Base-by-base conservation (phyloP, 2,888 invertebrate species). In the Euclidia mi region DNA sequence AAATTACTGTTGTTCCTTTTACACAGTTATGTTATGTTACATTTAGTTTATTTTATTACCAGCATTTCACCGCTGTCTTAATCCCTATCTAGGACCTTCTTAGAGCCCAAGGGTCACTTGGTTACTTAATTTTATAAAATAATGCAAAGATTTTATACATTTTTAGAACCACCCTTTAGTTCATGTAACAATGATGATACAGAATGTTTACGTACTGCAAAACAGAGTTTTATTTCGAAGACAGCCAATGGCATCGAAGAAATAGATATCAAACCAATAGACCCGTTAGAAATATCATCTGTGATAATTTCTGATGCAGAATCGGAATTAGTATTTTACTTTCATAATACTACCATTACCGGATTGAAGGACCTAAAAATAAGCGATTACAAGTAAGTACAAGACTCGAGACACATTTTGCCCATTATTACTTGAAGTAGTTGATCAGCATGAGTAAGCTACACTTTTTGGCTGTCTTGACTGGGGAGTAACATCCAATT, bases 341-440 rank as follows among this genome's bases (percentile, higher is more conserved):
- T 50, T 17, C 28, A 45, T n/a, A 50, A 56, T 43, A 6, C 14
- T 2, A 40, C 9, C 18, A 14, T 45, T 3, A 49, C 44, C 3
- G 56, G 56, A 29, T 9, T 56, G n/a, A 56, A 40, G 34, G 34
- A 56, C 11, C 15, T 56, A n/a, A 28, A 34, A 17, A 38, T 56
- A 17, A 1, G 9, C 1, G 49, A 49, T 2, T 49, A 44, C 34
- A 49, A 49, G 56, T 56, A 49, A 14, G 49, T 34, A n/a, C n/a
- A n/a, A n/a, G n/a, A n/a, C n/a, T n/a, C n/a, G n/a, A n/a, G n/a
- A n/a, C n/a, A n/a, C n/a, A n/a, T 25, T 25, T 3, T 2, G 34
- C 9, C 11, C 2, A 3, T 2, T 34, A 12, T 7, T 12, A n/a
- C n/a, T n/a, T n/a, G n/a, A n/a, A n/a, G n/a, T n/a, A n/a, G n/a